phyloP scores from a whole-genome alignment of 2,797 vertebrate genomes.

The Poeciliopsis presidionis region DNA sequence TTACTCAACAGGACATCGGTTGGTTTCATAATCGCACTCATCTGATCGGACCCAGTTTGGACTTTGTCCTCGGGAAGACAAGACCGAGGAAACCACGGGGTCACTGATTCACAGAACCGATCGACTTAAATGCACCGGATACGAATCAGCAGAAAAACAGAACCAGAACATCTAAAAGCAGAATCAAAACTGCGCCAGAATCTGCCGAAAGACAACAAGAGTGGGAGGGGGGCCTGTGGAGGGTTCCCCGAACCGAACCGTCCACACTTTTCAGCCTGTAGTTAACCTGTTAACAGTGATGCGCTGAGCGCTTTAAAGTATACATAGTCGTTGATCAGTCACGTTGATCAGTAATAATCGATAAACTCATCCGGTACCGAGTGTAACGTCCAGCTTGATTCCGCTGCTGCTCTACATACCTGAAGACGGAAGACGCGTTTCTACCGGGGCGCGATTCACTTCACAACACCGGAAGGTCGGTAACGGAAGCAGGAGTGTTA shows the following conservation, averaged over 20 bases:
- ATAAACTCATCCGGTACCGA: neutral
- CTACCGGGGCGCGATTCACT: fast-evolving
- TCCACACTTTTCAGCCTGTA: neutral
- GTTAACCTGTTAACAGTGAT: neutral
- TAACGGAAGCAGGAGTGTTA: neutral
- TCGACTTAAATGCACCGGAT: neutral
- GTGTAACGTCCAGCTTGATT: too few relatives aligned
- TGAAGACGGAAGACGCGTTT: neutral
- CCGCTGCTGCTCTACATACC: neutral
- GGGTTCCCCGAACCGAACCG: neutral
- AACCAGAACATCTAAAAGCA: neutral
- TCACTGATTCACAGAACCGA: too few relatives aligned
- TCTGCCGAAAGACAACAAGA: neutral
- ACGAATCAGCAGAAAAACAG: neutral
- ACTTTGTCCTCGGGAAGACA: conserved; percentile 7
- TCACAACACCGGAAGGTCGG: neutral
- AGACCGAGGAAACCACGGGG: neutral
- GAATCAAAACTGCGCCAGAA: neutral
- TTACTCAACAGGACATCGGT: neutral
- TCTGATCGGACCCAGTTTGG: neutral
- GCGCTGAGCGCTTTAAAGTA: neutral
- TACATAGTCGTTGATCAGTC: neutral
- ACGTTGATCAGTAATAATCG: neutral
- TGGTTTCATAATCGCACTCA: neutral
- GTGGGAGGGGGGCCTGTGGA: too few relatives aligned